Conservation (phyloP, 2,888 invertebrate genomes). For the Malacosoma neustria region DNA sequence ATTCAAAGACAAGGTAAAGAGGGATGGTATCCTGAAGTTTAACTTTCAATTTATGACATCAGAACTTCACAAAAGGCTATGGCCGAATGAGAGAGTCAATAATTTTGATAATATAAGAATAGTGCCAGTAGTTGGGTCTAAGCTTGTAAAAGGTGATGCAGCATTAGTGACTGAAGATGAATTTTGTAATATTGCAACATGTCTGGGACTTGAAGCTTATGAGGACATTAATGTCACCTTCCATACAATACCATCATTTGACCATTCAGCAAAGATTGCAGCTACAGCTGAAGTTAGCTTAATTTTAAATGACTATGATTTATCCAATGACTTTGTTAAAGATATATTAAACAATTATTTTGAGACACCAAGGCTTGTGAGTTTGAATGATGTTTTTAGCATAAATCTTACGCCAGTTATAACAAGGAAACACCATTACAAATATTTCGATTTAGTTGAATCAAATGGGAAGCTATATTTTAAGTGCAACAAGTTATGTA, state of each 20-base stretch:
- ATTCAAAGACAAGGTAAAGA: conserved; percentile 23
- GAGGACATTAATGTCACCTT: conserved; percentile 39
- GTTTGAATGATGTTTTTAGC: conserved; percentile 77
- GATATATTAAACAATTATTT: conserved; percentile 80
- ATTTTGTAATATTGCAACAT: conserved; percentile 38
- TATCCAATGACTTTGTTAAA: conserved; percentile 70
- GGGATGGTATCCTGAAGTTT: conserved; percentile 19
- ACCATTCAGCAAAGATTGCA: conserved; percentile 56
- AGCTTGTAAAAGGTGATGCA: conserved; percentile 31
- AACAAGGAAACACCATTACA: conserved; percentile 50
- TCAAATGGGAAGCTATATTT: conserved; percentile 50
- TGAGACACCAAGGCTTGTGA: conserved; percentile 77
- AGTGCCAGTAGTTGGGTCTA: conserved; percentile 50
- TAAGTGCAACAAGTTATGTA: conserved; percentile 46
- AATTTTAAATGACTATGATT: conserved; percentile 53
- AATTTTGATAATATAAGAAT: conserved; percentile 40
- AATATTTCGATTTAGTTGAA: conserved; percentile 54
- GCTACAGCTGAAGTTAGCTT: conserved; percentile 50
- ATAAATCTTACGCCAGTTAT: conserved; percentile 73
- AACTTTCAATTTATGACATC: conserved; percentile 47
- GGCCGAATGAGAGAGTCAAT: conserved; percentile 27
- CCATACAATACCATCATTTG: conserved; percentile 47
- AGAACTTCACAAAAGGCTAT: conserved; percentile 53
- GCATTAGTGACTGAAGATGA: conserved; percentile 50
- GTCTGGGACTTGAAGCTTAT: conserved; percentile 32